Evolutionary conservation across 2,888 invertebrate species (phyloP), one percentile per base, ranked within the genome.

Genomic region (Lithosia quadra): DNA sequence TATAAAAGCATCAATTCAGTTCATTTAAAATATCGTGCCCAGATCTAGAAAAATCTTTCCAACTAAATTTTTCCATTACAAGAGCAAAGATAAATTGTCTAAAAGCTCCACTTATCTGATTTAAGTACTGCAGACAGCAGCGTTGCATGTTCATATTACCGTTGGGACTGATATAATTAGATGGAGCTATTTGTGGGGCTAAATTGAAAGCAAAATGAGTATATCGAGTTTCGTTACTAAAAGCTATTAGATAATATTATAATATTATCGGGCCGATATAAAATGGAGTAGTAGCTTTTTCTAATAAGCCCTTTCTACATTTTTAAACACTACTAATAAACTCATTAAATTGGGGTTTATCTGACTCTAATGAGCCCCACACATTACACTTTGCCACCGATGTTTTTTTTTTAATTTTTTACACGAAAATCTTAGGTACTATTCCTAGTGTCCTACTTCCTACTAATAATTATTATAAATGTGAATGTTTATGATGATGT

Each of bases 131-230:
- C 72, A 74, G 76, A 77, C 77, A 72, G 71, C 74, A 78, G 73
- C 67, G 64, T 74, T 84, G 84, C 86, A 84, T 82, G 83, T 88
- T 84, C 79, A 84, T 86, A 85, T 83, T 81, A 80, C 77, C 79
- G 73, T 82, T 80, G 77, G 80, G 75, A 67, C 81, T 76, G 77
- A 78, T 79, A 78, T 86, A 87, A 88, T 86, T 87, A 87, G 82
- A 86, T 88, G 79, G 84, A 82, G 66, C 73, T 73, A 75, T 72
- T 75, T 39, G 33, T 11, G 15, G 53, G 13, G 18, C n/a, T 43
- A 65, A 65, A 61, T 65, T 18, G 5, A 15, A 53, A 65, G 28
- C 36, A 2, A 43, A 36, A 33, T 33, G 43, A 56, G 22, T 28
- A n/a, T 43, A 33, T 0, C 22, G 28, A 24, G 28, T 49, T 49